A percentile compares a stretch with the other conserved stretches of the same genome.
Evolutionary conservation across 1,140 invertebrate species (phyloP).

Genomic region (Coptotermes formosanus): DNA sequence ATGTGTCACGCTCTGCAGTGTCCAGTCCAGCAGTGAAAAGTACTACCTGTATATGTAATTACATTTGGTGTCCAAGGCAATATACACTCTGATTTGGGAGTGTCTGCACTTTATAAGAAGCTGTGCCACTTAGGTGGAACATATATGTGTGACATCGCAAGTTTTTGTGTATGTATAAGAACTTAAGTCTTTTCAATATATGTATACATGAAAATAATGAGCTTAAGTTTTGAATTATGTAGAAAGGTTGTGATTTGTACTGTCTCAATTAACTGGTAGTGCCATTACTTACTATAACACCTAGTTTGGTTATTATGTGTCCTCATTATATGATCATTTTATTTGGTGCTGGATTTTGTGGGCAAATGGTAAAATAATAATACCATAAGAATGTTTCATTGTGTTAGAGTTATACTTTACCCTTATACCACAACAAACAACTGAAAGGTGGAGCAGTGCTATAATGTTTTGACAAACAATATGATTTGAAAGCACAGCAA

Average conservation of each 20-base stretch:
- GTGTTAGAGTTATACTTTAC: not conserved
- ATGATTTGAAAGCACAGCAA: no score
- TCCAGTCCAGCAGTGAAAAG: no score
- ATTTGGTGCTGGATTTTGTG: constrained; percentile 11
- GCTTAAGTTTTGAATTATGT: not conserved
- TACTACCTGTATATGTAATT: not conserved
- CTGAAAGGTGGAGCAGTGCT: no score
- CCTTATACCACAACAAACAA: not conserved
- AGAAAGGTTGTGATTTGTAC: not conserved
- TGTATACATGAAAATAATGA: constrained; percentile 1
- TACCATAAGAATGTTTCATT: not conserved
- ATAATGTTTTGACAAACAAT: no score
- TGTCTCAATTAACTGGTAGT: not conserved
- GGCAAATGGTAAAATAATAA: not conserved
- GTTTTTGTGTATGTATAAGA: not conserved
- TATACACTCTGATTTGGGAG: not conserved
- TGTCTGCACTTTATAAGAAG: not conserved
- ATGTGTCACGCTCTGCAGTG: no score
- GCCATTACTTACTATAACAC: not conserved
- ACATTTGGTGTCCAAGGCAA: not conserved
- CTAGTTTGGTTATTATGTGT: not conserved
- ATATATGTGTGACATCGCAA: not conserved
- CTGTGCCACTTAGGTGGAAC: constrained; percentile 3
- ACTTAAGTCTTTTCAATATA: not conserved
- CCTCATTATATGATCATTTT: not conserved